These are phyloP conservation scores for Micrastur ruficollis DNA, from an alignment of 2,797 vertebrate species.

Conservation along the genomic window DNA sequence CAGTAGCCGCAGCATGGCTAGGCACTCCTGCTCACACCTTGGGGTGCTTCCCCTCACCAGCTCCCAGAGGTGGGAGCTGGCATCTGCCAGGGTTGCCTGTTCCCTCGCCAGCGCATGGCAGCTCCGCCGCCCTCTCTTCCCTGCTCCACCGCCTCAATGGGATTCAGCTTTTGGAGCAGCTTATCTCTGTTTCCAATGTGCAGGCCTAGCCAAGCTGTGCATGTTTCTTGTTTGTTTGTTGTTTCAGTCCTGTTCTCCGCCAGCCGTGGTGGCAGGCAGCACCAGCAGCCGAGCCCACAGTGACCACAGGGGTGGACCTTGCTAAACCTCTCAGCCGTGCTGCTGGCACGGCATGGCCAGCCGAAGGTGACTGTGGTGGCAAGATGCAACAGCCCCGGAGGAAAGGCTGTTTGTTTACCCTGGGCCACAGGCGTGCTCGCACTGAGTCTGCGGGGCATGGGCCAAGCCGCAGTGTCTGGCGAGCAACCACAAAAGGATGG, in stretches of 20 bases:
- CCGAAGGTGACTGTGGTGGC: background rate
- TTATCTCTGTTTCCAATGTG: background rate
- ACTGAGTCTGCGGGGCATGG: background rate
- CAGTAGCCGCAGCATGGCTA: background rate
- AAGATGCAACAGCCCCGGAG: background rate
- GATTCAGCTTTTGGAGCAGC: background rate
- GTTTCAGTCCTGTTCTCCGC: background rate
- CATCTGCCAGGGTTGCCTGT: background rate
- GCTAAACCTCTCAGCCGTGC: background rate
- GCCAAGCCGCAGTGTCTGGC: background rate
- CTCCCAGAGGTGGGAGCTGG: background rate
- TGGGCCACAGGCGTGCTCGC: background rate
- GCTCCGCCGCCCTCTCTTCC: accelerated
- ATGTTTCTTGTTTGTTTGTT: conserved; percentile 13
- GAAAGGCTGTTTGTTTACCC: conserved; percentile 8
- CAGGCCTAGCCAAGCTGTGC: background rate
- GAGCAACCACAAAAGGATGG: background rate
- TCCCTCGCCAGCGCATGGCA: accelerated
- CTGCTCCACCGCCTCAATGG: accelerated
- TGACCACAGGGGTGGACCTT: background rate
- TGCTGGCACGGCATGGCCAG: background rate
- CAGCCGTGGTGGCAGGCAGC: background rate
- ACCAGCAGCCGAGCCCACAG: background rate
- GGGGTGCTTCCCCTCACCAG: background rate
- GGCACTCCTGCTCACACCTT: accelerated